Percentiles rank a stretch among this genome's conserved stretches.
Evolutionary conservation across 2,888 invertebrate species (phyloP).

Genomic region (Pyrocoelia pectoralis): DNA sequence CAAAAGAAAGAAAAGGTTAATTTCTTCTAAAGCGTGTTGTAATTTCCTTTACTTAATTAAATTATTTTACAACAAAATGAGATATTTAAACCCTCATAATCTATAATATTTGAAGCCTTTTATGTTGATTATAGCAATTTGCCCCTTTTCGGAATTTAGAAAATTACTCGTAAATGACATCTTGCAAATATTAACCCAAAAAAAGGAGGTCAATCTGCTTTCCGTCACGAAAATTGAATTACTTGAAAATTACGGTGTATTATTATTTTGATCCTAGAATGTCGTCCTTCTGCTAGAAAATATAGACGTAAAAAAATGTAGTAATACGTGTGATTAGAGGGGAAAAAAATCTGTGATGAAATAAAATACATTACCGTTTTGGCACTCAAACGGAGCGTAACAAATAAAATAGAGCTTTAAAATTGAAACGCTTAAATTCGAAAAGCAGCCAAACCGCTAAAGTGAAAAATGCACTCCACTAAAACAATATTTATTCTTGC

Average conservation of each 20-base stretch:
- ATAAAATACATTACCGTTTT: background rate
- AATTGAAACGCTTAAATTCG: slow-evolving; percentile 38
- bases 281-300: slow-evolving; percentile 19
- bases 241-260: background rate
- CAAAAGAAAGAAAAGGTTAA: background rate
- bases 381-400: slow-evolving; percentile 29
- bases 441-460: slow-evolving; percentile 41
- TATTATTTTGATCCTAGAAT: slow-evolving; percentile 20
- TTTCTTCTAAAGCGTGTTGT: background rate
- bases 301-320: slow-evolving; percentile 19
- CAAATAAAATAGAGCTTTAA: slow-evolving; percentile 40
- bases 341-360: background rate
- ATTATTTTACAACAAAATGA: background rate
- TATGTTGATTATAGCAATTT: background rate
- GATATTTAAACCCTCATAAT: background rate
- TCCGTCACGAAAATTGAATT: slow-evolving; percentile 9
- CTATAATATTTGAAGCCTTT: background rate
- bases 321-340: background rate
- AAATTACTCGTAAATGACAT: slow-evolving; percentile 1
- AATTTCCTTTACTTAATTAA: background rate
- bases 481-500: slow-evolving; percentile 59
- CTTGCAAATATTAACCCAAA: background rate
- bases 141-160: background rate
- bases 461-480: slow-evolving; percentile 57
- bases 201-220: slow-evolving; percentile 14